phyloP scores from a whole-genome alignment of 2,797 vertebrate genomes.

The Enteromius unitaeniatus region DNA sequence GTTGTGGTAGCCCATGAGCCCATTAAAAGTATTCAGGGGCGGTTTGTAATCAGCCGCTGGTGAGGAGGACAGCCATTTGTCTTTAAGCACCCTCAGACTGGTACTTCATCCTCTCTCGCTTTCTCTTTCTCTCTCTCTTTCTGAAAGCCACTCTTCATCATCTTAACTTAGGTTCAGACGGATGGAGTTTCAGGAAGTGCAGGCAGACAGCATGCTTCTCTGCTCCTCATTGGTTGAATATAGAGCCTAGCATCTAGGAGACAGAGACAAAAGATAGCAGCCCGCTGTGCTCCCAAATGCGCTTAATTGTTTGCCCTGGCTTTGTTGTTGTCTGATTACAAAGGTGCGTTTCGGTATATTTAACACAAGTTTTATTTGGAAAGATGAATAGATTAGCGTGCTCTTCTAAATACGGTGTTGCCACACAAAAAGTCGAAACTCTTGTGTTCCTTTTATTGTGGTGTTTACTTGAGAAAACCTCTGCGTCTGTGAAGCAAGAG shows the following conservation, averaged over 20 bases:
- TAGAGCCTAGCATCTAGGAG: slow-evolving; percentile 23
- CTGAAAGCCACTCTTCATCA: slow-evolving; percentile 54
- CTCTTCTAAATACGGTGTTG: background rate
- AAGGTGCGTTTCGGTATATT: slow-evolving; percentile 39
- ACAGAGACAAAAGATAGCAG: slow-evolving; percentile 51
- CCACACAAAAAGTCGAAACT: slow-evolving; percentile 22
- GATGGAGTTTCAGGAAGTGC: slow-evolving; percentile 26
- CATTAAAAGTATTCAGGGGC: slow-evolving; percentile 36
- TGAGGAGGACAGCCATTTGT: slow-evolving; percentile 33
- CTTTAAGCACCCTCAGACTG: slow-evolving; percentile 45
- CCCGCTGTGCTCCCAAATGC: slow-evolving; percentile 31
- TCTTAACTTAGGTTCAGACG: slow-evolving; percentile 33
- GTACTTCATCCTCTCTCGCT: slow-evolving; percentile 21
- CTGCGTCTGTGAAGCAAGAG: background rate
- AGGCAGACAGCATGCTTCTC: slow-evolving; percentile 17
- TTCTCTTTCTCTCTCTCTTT: slow-evolving; percentile 22
- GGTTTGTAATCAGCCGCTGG: slow-evolving; percentile 19
- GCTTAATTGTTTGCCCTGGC: slow-evolving; percentile 51
- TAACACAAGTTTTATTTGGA: slow-evolving; percentile 24
- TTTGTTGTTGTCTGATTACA: slow-evolving; percentile 45
- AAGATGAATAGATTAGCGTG: slow-evolving; percentile 3
- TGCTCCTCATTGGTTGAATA: slow-evolving; percentile 30
- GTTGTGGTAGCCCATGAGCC: slow-evolving; percentile 13
- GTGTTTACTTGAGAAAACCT: slow-evolving; percentile 42
- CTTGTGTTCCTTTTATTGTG: slow-evolving; percentile 3